Conservation (phyloP, 92 coral and sea anemone genomes). For the Parazoanthus atlanticus region DNA sequence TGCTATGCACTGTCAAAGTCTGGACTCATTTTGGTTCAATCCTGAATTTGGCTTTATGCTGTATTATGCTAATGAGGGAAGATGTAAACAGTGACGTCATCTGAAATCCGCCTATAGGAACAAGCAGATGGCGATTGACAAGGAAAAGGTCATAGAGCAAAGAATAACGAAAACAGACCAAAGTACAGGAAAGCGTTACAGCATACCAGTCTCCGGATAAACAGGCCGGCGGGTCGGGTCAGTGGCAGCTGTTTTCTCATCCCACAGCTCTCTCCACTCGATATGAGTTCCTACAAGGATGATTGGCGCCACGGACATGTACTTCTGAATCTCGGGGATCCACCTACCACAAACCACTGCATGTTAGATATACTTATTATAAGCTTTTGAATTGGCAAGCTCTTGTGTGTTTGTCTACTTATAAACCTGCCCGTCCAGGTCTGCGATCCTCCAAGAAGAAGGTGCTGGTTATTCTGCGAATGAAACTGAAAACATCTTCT, state of each 20-base stretch:
- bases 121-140: not conserved
- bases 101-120: no score
- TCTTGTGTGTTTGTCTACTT: not conserved
- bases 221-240: conserved; percentile 77
- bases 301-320: conserved; percentile 90
- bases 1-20: no score
- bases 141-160: not conserved
- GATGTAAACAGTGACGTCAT: no score
- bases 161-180: not conserved
- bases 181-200: not conserved
- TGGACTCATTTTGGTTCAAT: no score
- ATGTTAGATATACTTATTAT: not conserved
- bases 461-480: no score
- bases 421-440: no score
- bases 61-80: no score
- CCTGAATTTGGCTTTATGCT: no score
- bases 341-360: conserved; percentile 52
- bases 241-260: conserved; percentile 47
- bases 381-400: not conserved
- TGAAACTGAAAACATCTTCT: no score
- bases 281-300: conserved; percentile 95
- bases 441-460: no score
- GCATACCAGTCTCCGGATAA: conserved; percentile 53
- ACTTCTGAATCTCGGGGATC: conserved; percentile 87
- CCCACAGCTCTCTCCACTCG: conserved; percentile 87